A percentile compares a stretch with the other conserved stretches of the same genome.
Conservation (phyloP, 2,888 invertebrate genomes). For the Autographa gamma region DNA sequence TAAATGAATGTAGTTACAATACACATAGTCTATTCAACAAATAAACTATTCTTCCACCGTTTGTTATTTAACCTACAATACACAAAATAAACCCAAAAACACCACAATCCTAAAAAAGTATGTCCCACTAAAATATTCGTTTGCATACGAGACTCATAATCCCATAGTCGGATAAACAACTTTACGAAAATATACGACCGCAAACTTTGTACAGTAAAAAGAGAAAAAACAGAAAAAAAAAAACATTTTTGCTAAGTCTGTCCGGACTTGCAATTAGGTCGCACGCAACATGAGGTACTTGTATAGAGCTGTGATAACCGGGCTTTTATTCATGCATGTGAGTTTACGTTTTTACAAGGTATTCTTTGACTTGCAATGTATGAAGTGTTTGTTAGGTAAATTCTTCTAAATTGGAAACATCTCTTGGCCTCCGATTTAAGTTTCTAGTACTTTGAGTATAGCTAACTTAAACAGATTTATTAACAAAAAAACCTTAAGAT, state of each 20-base stretch:
- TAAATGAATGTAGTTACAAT: too few relatives aligned
- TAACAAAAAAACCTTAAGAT: too few relatives aligned
- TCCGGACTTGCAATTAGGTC: slow-evolving; percentile 68
- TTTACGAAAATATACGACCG: slow-evolving; percentile 43
- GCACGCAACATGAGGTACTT: slow-evolving; percentile 60
- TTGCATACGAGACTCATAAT: slow-evolving; percentile 25
- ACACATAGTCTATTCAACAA: too few relatives aligned
- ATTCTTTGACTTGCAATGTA: too few relatives aligned
- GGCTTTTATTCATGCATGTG: background rate
- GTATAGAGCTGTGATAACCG: slow-evolving; percentile 59
- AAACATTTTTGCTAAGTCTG: slow-evolving; percentile 37
- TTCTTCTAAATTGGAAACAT: too few relatives aligned
- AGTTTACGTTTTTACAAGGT: too few relatives aligned
- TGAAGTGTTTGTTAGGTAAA: too few relatives aligned
- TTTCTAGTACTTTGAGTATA: too few relatives aligned
- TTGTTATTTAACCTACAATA: background rate
- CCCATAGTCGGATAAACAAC: slow-evolving; percentile 34
- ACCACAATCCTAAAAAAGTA: slow-evolving; percentile 3
- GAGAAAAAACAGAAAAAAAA: slow-evolving; percentile 34
- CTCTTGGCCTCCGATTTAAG: too few relatives aligned
- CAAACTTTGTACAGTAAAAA: slow-evolving; percentile 49
- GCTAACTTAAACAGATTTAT: too few relatives aligned
- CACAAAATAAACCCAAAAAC: background rate
- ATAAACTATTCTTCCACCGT: too few relatives aligned
- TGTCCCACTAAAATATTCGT: slow-evolving; percentile 5